Evolutionary conservation across 2,888 invertebrate genomes (phyloP), one percentile per base, ranked within the genome.

Genomic region (Polietes domitor): DNA sequence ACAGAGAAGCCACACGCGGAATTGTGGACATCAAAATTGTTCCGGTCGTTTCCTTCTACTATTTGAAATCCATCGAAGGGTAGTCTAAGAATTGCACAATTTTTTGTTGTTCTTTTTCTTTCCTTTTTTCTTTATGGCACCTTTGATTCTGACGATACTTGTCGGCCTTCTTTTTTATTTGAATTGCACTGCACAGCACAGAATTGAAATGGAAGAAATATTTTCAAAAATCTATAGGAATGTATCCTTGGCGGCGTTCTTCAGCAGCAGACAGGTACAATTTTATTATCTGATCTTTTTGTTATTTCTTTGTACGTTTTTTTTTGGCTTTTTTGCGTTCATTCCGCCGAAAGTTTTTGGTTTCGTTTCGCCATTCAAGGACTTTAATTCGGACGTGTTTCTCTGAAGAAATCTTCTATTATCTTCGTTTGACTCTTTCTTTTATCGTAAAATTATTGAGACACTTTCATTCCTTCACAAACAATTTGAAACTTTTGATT

Each of bases 1-100:
- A 85, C 86, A 86, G 82, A 85, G 83, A 85, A 86, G 83, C 55
- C 58, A 73, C 75, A 53, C 37, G 63, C 9, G 26, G 15, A 24
- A n/a, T 43, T 2, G 24, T 9, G 15, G 50, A 26, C 50, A 68
- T 68, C 26, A 53, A 53, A 21, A 21, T 2, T 2, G 17, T 17
- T 6, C 2, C 19, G 53, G 53, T 2, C 21, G 21, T 17, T 53
- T 53, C 21, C 53, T 17, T n/a, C 26, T 58, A 17, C 2, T 10
- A 17, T 65, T 37, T 37, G 53, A 15, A 17, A 47, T 19, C 37
- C 53, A 53, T 12, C 12, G 5, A 41, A 53, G 71, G 37, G 71
- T 37, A 53, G 37, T 58, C 32, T 50, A 37, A 41, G 28, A 41
- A 47, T 61, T 37, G 58, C 70, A 41, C 21, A 53, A 21, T 37